These are phyloP conservation scores for Motacilla tschutschensis DNA, from an alignment of 2,113 vertebrate species.

Conservation along the genomic window DNA sequence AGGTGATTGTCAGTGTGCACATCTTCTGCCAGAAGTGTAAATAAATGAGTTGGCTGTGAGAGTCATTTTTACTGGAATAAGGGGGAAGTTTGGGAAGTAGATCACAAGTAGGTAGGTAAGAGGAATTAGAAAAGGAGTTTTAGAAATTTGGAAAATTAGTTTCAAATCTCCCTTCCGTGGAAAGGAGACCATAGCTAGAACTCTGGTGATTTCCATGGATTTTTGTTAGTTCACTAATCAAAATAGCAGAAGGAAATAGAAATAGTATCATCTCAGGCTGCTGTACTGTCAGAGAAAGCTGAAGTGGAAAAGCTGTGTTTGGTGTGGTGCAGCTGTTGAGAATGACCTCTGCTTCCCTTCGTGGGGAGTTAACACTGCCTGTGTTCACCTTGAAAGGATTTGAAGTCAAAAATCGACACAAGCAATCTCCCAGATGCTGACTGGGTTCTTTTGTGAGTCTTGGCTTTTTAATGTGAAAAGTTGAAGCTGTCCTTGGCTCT, in stretches of 20 bases:
- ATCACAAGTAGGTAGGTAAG: not conserved
- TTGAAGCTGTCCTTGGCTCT: not conserved
- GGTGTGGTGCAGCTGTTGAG: not conserved
- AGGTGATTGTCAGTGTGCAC: not conserved
- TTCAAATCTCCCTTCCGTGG: not conserved
- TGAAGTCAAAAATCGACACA: not conserved
- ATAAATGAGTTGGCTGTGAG: not conserved
- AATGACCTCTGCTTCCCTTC: not conserved
- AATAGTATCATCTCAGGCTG: not conserved
- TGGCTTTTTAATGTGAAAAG: not conserved
- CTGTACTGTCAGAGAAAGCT: not conserved
- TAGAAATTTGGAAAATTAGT: not conserved
- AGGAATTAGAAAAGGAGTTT: not conserved
- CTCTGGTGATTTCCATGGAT: rapidly evolving
- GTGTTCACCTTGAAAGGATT: not conserved
- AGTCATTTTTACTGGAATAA: not conserved
- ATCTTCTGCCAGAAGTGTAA: not conserved
- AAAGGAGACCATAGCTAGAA: not conserved
- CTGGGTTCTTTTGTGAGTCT: not conserved
- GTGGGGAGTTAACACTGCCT: not conserved
- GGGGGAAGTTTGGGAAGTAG: not conserved
- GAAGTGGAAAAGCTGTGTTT: not conserved
- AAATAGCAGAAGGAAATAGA: not conserved
- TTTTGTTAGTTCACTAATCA: not conserved
- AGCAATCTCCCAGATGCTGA: not conserved